Percentiles rank a stretch among this genome's conserved stretches.
Conservation (phyloP, 1,140 invertebrate genomes). For the Drosophila setifemur region DNA sequence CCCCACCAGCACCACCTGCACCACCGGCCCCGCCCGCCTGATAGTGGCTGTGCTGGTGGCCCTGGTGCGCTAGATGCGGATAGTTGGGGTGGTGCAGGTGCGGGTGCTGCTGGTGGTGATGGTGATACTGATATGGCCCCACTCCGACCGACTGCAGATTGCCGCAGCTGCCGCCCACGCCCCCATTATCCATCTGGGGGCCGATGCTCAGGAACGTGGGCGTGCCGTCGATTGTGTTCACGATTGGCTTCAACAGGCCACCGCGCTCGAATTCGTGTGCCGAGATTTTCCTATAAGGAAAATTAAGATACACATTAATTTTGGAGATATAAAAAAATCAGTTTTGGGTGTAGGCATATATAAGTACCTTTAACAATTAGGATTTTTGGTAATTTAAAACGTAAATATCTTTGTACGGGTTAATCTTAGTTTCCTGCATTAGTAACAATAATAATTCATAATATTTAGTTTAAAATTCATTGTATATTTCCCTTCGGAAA, state of each 20-base stretch:
- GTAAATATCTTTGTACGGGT: no score
- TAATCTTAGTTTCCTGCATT: no score
- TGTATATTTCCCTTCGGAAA: no score
- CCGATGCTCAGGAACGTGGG: conserved; percentile 91
- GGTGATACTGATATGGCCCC: conserved; percentile 61
- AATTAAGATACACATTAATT: neutral
- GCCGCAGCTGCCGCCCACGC: conserved; percentile 52
- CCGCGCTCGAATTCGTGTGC: conserved; percentile 97
- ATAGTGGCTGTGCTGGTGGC: conserved; percentile 63
- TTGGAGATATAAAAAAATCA: neutral
- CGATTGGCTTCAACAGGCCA: conserved; percentile 94
- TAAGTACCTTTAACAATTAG: no score
- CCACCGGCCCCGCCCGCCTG: conserved; percentile 62
- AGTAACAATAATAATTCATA: no score
- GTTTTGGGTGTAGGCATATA: no score
- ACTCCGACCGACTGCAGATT: conserved; percentile 58
- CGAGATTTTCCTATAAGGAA: conserved; percentile 94
- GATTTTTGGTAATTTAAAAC: no score
- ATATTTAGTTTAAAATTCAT: no score
- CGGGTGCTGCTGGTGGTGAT: conserved; percentile 51
- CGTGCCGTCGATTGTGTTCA: conserved; percentile 94
- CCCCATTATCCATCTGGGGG: conserved; percentile 78
- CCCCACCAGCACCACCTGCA: conserved; percentile 32
- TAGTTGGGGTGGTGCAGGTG: conserved; percentile 44
- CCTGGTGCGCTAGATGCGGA: conserved; percentile 27